Percentiles rank a stretch among this genome's conserved stretches.
Evolutionary conservation across 92 coral and sea anemone genomes (phyloP).

Genomic region (Phenganax marumi): DNA sequence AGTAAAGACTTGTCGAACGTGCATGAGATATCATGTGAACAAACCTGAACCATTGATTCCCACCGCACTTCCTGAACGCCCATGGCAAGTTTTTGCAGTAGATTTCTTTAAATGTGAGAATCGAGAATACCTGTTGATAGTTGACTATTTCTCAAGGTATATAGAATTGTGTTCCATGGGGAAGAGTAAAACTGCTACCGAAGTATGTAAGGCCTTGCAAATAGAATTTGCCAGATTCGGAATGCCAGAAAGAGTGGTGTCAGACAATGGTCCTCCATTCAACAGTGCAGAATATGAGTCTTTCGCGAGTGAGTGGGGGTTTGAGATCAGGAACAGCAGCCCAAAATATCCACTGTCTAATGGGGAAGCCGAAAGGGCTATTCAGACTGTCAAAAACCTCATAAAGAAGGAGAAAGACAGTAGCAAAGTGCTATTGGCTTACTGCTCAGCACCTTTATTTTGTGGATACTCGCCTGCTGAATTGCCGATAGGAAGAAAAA

Average conservation of each 20-base stretch:
- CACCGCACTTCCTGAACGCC: constrained; percentile 48
- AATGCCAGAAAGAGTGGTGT: too few relatives aligned
- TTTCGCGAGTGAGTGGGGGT: neutral
- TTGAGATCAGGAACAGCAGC: constrained; percentile 2
- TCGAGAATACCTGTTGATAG: neutral
- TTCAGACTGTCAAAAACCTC: constrained; percentile 49
- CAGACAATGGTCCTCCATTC: neutral
- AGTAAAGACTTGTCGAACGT: constrained; percentile 47
- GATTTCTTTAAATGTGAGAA: constrained; percentile 54
- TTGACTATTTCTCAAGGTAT: neutral
- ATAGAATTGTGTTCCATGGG: neutral
- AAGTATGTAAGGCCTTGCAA: too few relatives aligned
- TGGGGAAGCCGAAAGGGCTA: constrained; percentile 63
- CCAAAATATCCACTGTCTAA: constrained; percentile 47
- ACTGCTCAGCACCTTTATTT: constrained; percentile 34
- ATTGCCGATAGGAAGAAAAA: constrained; percentile 55
- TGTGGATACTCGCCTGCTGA: constrained; percentile 59
- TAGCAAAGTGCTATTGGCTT: too few relatives aligned
- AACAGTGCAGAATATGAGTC: neutral
- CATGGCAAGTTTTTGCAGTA: constrained; percentile 61
- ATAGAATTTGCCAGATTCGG: too few relatives aligned
- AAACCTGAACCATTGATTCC: constrained; percentile 54
- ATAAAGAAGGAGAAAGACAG: too few relatives aligned
- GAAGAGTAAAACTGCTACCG: neutral
- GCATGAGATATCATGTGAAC: constrained; percentile 45